phyloP scores from a whole-genome alignment of 2,888 invertebrate species.

The Criorhina ranunculi region DNA sequence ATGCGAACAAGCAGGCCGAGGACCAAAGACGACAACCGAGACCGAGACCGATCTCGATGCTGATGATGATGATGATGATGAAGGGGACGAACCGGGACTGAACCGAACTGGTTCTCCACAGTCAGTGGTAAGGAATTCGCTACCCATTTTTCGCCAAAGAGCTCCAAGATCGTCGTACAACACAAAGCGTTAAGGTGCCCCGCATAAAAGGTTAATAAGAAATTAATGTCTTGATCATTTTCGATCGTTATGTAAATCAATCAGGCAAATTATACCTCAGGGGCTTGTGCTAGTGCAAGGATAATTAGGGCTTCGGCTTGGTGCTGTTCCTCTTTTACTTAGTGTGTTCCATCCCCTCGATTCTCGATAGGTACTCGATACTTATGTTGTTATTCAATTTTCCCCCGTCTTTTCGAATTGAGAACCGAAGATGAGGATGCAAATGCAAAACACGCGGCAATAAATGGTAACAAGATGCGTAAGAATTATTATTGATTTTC shows the following conservation, averaged over 20 bases:
- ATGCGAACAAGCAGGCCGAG: constrained; percentile 13
- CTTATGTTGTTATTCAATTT: constrained; percentile 45
- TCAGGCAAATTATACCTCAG: constrained; percentile 84
- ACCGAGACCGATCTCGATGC: constrained; percentile 44
- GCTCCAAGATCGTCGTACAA: constrained; percentile 13
- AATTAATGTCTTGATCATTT: constrained; percentile 85
- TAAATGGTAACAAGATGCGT: constrained; percentile 81
- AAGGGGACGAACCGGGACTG: constrained; percentile 47
- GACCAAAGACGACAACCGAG: constrained; percentile 40
- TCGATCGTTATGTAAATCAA: constrained; percentile 85
- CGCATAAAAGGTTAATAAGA: constrained; percentile 82
- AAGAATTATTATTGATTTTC: constrained; percentile 83
- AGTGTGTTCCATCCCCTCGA: constrained; percentile 18
- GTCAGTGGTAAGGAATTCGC: constrained; percentile 43
- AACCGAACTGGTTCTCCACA: constrained; percentile 34
- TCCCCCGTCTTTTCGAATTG: not conserved
- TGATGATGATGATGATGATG: constrained; percentile 55
- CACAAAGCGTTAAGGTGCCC: constrained; percentile 12
- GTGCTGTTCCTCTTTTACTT: constrained; percentile 24
- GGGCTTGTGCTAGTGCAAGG: constrained; percentile 80
- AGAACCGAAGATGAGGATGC: not conserved
- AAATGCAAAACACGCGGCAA: not conserved
- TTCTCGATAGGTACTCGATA: constrained; percentile 6
- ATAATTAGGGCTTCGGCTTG: constrained; percentile 53
- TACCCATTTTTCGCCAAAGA: constrained; percentile 57